phyloP scores from a whole-genome alignment of 2,888 invertebrate genomes.

The Smittia sp. region DNA sequence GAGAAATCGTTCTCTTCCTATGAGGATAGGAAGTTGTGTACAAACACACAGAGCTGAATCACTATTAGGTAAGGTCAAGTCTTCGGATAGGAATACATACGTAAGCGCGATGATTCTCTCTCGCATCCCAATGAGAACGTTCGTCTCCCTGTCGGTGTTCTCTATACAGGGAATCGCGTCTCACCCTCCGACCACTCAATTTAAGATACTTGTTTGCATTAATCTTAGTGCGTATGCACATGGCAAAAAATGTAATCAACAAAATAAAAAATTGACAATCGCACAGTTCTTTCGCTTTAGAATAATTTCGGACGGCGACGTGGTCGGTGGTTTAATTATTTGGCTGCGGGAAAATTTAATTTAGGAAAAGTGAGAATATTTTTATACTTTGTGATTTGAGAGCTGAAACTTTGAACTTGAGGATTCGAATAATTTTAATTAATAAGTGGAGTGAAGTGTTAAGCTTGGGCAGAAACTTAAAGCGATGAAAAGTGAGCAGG shows the following conservation, averaged over 20 bases:
- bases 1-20: background rate
- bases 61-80: background rate
- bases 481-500: background rate
- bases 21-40: background rate
- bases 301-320: constrained; percentile 31
- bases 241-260: constrained; percentile 16
- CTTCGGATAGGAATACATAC: background rate
- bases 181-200: constrained; percentile 1
- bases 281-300: constrained; percentile 15
- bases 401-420: background rate
- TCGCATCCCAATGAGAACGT: background rate
- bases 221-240: constrained; percentile 38
- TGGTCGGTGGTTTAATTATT: constrained; percentile 20
- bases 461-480: background rate
- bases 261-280: constrained; percentile 29
- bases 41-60: background rate
- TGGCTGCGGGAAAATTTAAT: background rate
- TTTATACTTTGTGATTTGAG: background rate
- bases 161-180: background rate
- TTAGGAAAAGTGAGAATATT: background rate
- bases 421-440: background rate
- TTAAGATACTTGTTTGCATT: constrained; percentile 38
- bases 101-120: background rate
- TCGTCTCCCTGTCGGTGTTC: background rate
- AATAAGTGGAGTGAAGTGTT: background rate